Conservation (phyloP, 92 coral and sea anemone species). For the Montipora capitata region DNA sequence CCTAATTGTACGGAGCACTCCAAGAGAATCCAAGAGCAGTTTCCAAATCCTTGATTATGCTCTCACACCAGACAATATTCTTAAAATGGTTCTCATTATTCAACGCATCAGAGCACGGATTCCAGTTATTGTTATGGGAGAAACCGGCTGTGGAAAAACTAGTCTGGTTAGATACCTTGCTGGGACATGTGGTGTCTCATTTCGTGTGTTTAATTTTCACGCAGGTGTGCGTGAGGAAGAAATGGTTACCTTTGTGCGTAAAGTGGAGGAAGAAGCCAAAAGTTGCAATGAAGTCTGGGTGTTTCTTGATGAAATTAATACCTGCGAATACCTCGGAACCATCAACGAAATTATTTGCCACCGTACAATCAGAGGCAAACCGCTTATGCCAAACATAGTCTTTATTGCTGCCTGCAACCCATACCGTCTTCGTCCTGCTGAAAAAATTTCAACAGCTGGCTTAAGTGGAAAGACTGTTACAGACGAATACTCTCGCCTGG, state of each 20-base stretch:
- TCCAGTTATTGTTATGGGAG: slow-evolving; percentile 98
- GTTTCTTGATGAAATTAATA: slow-evolving; percentile 96
- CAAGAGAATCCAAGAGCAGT: slow-evolving; percentile 26
- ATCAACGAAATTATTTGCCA: slow-evolving; percentile 94
- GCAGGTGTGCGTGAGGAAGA: slow-evolving; percentile 89
- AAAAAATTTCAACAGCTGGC: slow-evolving; percentile 93
- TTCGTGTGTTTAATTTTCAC: slow-evolving; percentile 87
- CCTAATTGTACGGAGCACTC: slow-evolving; percentile 79
- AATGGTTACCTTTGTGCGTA: slow-evolving; percentile 67
- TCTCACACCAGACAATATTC: slow-evolving; percentile 92
- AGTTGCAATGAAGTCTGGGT: slow-evolving; percentile 80
- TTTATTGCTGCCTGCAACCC: slow-evolving; percentile 99
- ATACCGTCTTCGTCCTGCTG: slow-evolving; percentile 91
- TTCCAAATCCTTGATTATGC: slow-evolving; percentile 78
- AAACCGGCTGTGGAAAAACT: slow-evolving; percentile 99
- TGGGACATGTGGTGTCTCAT: slow-evolving; percentile 81
- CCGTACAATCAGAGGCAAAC: slow-evolving; percentile 83
- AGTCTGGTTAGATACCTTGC: slow-evolving; percentile 96
- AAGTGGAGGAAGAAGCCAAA: slow-evolving; percentile 68
- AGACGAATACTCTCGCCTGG: slow-evolving; percentile 93
- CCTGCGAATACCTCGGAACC: slow-evolving; percentile 95
- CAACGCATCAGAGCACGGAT: slow-evolving; percentile 91
- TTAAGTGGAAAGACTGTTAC: slow-evolving; percentile 86
- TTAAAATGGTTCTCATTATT: slow-evolving; percentile 94
- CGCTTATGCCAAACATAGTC: slow-evolving; percentile 82